Percentiles rank a stretch among this genome's conserved stretches.
Evolutionary conservation across 2,888 invertebrate genomes (phyloP).

Genomic region (Erebia epiphron): DNA sequence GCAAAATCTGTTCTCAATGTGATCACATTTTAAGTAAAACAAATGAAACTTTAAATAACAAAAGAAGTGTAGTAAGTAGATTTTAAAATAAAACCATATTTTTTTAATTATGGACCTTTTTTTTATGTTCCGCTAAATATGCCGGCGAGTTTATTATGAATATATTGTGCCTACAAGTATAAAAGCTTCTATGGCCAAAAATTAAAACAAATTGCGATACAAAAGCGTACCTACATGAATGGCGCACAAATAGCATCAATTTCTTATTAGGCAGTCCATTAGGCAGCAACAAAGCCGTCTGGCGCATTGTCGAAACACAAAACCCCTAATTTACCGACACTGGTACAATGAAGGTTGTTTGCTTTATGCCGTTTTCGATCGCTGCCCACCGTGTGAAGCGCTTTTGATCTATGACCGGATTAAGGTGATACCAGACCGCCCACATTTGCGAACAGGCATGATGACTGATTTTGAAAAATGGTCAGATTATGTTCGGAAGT

Average conservation of each 20-base stretch:
- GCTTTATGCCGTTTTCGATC: constrained; percentile 45
- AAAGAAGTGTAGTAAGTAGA: too few species aligned
- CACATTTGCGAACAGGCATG: constrained; percentile 7
- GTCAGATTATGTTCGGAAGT: too few species aligned
- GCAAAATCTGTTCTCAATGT: too few species aligned
- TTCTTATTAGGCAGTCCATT: constrained; percentile 48
- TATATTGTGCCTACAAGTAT: neutral
- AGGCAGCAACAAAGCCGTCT: constrained; percentile 44
- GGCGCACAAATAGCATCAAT: constrained; percentile 34
- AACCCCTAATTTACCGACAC: constrained; percentile 49
- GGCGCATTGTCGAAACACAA: constrained; percentile 45
- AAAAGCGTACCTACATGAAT: constrained; percentile 26
- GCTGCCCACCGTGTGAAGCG: constrained; percentile 49
- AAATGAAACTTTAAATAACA: too few species aligned
- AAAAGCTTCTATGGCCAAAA: constrained; percentile 20
- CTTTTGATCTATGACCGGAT: constrained; percentile 37
- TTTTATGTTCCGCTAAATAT: too few species aligned
- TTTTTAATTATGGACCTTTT: too few species aligned
- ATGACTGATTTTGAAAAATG: too few species aligned
- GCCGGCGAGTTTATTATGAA: too few species aligned
- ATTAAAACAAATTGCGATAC: constrained; percentile 33
- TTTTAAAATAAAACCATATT: too few species aligned
- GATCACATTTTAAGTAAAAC: too few species aligned
- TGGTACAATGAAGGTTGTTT: constrained; percentile 43
- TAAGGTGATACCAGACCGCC: constrained; percentile 3